Percentiles rank a stretch among this genome's conserved stretches.
Evolutionary conservation across 2,797 vertebrate genomes (phyloP).

Genomic region (Pangasius krempfi): DNA sequence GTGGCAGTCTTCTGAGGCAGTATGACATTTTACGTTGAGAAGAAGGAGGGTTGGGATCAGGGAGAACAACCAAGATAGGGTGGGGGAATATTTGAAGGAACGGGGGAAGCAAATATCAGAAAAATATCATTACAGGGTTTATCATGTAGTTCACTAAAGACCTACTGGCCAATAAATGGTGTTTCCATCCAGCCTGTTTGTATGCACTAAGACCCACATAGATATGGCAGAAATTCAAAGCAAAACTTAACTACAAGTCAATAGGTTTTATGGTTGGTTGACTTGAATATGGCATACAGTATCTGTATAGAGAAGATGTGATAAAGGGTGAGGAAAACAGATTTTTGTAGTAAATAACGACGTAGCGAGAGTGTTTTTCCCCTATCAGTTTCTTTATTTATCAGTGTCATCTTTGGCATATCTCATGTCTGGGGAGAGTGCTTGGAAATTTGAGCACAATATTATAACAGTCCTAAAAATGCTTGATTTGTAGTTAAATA

Average conservation of each 20-base stretch:
- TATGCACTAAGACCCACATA: neutral
- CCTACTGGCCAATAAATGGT: neutral
- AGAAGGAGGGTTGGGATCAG: neutral
- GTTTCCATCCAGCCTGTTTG: neutral
- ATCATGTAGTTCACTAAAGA: neutral
- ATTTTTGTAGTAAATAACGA: neutral
- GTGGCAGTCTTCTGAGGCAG: constrained; percentile 48
- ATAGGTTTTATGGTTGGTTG: neutral
- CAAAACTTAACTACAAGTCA: neutral
- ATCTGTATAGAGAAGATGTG: neutral
- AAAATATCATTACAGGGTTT: constrained; percentile 6
- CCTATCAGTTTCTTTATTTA: neutral
- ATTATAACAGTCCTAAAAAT: neutral
- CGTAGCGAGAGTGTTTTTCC: neutral
- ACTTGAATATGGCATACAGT: neutral
- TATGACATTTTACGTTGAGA: constrained; percentile 26
- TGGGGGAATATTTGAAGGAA: constrained; percentile 20
- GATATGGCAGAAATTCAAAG: neutral
- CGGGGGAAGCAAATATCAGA: constrained; percentile 16
- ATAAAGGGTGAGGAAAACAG: neutral
- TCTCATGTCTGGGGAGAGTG: neutral
- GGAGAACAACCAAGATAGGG: constrained; percentile 6
- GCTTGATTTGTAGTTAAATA: neutral
- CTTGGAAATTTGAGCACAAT: neutral
- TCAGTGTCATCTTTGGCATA: neutral